These are phyloP conservation scores for Amblyopsis hoosieri DNA, from an alignment of 2,797 vertebrate genomes.

Conservation along the genomic window DNA sequence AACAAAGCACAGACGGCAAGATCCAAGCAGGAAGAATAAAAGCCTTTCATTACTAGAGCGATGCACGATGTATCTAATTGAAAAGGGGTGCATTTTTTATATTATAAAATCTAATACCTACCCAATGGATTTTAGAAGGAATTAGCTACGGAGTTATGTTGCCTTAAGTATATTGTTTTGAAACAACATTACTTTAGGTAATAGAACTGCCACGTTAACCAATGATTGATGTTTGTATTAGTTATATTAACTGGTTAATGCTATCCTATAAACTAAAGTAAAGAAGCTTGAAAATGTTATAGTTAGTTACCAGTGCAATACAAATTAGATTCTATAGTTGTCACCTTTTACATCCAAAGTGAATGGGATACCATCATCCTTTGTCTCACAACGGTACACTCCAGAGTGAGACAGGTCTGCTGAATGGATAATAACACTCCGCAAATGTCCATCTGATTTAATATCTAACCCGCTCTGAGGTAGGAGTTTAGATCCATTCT, in stretches of 20 bases:
- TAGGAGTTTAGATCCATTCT: conserved; percentile 76
- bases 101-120: no score
- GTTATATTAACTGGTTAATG: neutral
- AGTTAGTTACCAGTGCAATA: conserved; percentile 67
- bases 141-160: neutral
- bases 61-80: conserved; percentile 3
- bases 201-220: neutral
- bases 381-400: conserved; percentile 77
- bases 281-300: conserved; percentile 11
- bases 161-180: neutral
- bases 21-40: conserved; percentile 29
- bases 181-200: neutral
- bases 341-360: conserved; percentile 85
- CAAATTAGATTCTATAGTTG: conserved; percentile 48
- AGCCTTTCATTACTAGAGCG: neutral
- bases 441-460: conserved; percentile 74
- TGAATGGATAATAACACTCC: conserved; percentile 75
- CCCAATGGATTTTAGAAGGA: neutral
- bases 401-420: conserved; percentile 74
- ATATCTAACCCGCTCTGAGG: conserved; percentile 66
- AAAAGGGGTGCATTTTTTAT: conserved; percentile 1
- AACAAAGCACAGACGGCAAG: conserved; percentile 18
- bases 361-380: conserved; percentile 79
- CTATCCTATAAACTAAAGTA: neutral
- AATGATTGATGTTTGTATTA: neutral